phyloP scores from a whole-genome alignment of 2,888 invertebrate species.

The Tortrix viridana region DNA sequence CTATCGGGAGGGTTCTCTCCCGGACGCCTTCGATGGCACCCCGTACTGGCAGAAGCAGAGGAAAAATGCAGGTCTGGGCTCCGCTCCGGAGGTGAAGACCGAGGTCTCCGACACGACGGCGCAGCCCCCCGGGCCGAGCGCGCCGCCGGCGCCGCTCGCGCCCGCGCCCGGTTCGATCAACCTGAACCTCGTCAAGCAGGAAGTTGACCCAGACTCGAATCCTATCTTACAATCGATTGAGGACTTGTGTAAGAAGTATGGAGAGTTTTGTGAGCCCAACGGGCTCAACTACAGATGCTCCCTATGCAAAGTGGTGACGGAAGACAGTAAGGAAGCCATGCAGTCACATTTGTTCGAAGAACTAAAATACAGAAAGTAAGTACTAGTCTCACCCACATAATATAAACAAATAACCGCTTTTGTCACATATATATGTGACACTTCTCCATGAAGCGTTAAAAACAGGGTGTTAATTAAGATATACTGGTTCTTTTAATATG shows the following conservation, averaged over 20 bases:
- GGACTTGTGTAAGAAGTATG: conserved; percentile 60
- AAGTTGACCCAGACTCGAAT: conserved; percentile 43
- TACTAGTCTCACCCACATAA: conserved; percentile 36
- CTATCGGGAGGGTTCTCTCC: conserved; percentile 73
- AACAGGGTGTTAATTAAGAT: no score
- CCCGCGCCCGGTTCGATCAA: conserved; percentile 47
- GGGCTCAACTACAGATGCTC: conserved; percentile 85
- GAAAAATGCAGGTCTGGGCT: conserved; percentile 46
- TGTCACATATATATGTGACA: no score
- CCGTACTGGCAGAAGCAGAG: conserved; percentile 68
- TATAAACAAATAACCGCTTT: no score
- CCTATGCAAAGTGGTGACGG: conserved; percentile 83
- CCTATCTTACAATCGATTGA: conserved; percentile 56
- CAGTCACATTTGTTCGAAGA: conserved; percentile 88
- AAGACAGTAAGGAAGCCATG: conserved; percentile 84
- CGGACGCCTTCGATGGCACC: conserved; percentile 61
- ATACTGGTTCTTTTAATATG: no score
- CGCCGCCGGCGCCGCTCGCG: conserved; percentile 7
- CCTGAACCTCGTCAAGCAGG: conserved; percentile 69
- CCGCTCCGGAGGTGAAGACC: conserved; percentile 55
- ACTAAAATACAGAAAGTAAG: conserved; percentile 86
- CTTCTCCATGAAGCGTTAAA: no score
- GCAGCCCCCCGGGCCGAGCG: not conserved
- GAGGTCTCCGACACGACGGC: conserved; percentile 47
- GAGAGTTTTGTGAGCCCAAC: conserved; percentile 76